These are phyloP conservation scores for Plotosus lineatus DNA, from an alignment of 2,113 vertebrate genomes.

Conservation along the genomic window DNA sequence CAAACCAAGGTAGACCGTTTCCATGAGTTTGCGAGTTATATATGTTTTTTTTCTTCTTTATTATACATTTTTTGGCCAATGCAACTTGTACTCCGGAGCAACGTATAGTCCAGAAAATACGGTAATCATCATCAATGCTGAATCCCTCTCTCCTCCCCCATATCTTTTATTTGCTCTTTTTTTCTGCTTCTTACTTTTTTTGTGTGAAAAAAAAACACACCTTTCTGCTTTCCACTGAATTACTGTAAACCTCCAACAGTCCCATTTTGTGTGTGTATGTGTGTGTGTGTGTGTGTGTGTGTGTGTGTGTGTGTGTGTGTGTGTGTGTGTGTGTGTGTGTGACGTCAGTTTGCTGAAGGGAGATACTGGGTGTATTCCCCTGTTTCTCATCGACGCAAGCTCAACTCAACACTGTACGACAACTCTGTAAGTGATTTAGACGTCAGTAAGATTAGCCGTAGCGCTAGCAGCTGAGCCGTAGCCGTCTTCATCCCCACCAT, in stretches of 20 bases:
- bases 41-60: too few relatives aligned
- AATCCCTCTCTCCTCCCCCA: slow-evolving; percentile 15
- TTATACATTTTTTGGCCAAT: too few relatives aligned
- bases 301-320: slow-evolving; percentile 77
- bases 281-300: slow-evolving; percentile 49
- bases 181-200: not conserved
- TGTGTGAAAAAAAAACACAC: not conserved
- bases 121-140: slow-evolving; percentile 17
- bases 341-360: slow-evolving; percentile 92
- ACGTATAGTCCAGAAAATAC: too few relatives aligned
- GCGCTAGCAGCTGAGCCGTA: not conserved
- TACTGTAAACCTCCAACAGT: slow-evolving; percentile 9
- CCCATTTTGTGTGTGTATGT: slow-evolving; percentile 44
- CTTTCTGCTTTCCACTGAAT: slow-evolving; percentile 9
- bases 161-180: slow-evolving; percentile 8
- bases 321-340: slow-evolving; percentile 71
- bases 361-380: slow-evolving; percentile 97
- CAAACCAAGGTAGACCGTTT: too few relatives aligned
- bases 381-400: slow-evolving; percentile 77
- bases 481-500: too few relatives aligned
- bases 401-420: slow-evolving; percentile 61
- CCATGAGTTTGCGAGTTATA: too few relatives aligned
- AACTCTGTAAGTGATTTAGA: slow-evolving; percentile 67
- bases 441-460: not conserved
- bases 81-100: too few relatives aligned